A percentile compares a stretch with the other conserved stretches of the same genome.
Conservation (phyloP, 2,113 vertebrate species). For the Gracilinanus agilis region DNA sequence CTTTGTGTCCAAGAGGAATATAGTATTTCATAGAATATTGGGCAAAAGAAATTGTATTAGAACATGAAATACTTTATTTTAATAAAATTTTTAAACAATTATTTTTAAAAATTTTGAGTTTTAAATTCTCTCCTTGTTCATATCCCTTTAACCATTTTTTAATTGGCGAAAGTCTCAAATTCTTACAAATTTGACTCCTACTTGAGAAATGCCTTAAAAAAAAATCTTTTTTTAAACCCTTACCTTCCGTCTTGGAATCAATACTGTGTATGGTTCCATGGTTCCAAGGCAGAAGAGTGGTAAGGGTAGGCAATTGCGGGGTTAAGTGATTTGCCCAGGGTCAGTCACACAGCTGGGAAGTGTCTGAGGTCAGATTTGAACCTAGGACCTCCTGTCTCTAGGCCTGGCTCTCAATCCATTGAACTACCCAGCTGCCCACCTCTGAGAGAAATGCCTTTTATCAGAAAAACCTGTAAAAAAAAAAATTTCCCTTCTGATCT, state of each 20-base stretch:
- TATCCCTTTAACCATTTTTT: too few relatives aligned
- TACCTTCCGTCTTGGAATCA: too few relatives aligned
- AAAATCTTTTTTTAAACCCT: too few relatives aligned
- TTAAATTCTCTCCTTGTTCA: background rate
- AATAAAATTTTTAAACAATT: background rate
- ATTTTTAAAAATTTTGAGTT: background rate
- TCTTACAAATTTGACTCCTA: background rate
- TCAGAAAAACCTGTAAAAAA: background rate
- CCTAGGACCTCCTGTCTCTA: too few relatives aligned
- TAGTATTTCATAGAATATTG: background rate
- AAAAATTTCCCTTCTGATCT: background rate
- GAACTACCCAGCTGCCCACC: too few relatives aligned
- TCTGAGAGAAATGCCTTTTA: background rate
- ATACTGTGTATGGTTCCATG: too few relatives aligned
- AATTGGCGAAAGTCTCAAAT: background rate
- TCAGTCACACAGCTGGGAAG: too few relatives aligned
- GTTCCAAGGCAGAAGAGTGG: too few relatives aligned
- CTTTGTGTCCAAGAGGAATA: background rate
- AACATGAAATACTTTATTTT: background rate
- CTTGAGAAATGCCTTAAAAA: background rate
- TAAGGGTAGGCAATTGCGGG: too few relatives aligned
- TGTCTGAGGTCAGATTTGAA: too few relatives aligned
- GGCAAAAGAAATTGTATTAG: background rate
- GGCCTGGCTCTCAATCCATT: too few relatives aligned
- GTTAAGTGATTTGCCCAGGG: too few relatives aligned